A percentile compares a stretch with the other conserved stretches of the same genome.
Evolutionary conservation across 1,140 invertebrate genomes (phyloP).

Genomic region (Heterodera schachtii): DNA sequence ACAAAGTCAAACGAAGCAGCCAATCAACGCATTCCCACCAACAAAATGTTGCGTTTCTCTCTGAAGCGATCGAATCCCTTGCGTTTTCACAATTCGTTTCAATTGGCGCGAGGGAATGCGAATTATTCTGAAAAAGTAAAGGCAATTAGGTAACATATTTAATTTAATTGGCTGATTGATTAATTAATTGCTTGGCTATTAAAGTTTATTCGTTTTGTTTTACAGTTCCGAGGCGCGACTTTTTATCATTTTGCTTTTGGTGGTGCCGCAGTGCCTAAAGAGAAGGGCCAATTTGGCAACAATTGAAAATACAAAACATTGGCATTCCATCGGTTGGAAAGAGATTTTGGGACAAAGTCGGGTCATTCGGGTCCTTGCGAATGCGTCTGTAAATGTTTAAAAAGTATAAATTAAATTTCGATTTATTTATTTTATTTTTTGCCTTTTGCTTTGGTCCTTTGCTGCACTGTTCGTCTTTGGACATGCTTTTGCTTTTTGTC

Average conservation of each 20-base stretch:
- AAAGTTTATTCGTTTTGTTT: not conserved
- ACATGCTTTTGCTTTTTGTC: not conserved
- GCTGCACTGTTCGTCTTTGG: too few relatives aligned
- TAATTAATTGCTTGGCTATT: too few relatives aligned
- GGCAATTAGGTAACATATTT: too few relatives aligned
- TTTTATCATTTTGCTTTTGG: conserved; percentile 19
- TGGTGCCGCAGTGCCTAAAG: conserved; percentile 6
- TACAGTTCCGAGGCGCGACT: conserved; percentile 26
- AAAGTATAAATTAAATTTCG: too few relatives aligned
- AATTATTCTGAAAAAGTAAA: conserved; percentile 38
- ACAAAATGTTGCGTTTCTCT: conserved; percentile 60
- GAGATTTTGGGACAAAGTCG: not conserved
- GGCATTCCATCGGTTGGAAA: not conserved
- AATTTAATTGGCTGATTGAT: too few relatives aligned
- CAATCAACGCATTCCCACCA: conserved; percentile 28
- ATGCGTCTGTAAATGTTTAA: not conserved
- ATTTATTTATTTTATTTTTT: not conserved
- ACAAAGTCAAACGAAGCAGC: too few relatives aligned
- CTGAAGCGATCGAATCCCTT: conserved; percentile 47
- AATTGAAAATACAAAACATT: not conserved
- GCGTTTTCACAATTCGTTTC: conserved; percentile 47
- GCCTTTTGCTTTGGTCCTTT: not conserved
- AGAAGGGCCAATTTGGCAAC: not conserved
- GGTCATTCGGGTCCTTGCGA: not conserved
- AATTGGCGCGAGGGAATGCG: conserved; percentile 52